Base-by-base conservation (phyloP, 2,113 vertebrate species). In the Rissa tridactyla region DNA sequence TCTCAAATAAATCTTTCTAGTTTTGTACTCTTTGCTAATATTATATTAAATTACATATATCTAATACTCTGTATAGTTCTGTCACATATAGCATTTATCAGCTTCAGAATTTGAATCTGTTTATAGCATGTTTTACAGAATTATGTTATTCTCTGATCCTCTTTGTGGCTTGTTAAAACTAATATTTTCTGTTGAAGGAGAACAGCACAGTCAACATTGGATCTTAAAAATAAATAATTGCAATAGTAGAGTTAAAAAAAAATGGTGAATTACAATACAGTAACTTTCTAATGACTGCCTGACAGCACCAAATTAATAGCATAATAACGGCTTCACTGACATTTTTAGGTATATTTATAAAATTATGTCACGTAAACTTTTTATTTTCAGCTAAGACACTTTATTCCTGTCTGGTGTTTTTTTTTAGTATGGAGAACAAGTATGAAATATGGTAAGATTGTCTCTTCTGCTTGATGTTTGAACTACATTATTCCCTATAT, bases 21-120 rank as follows among this genome's bases (percentile, higher is more conserved):
- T 77, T 78, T 89, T 90, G 38, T 87, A 72, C 19, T 92, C 75
- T 44, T 94, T 83, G 72, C 32, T 90, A 84, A 83, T 75, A 92
- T 51, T 29, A 81, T 58, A 55, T 94, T 62, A 51, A 69, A 76
- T 95, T 94, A 84, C 52, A 86, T 65, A 49, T 65, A 78, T 80
- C 12, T 93, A 93, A 92, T 68, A 90, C 12, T 68, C 18, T 84
- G 29, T 46, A 78, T 82, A 23, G 27, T 97, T 94, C 84, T 70
- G 38, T 91, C 57, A 88, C 34, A 58, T 14, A 66, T 62, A 93
- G 8, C 18, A 81, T 71, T 95, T 96, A 87, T 81, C 54, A 82
- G 2, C 26, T 81, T 80, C 72, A 76, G 47, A 27, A 88, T 70
- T 62, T 46, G 25, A 89, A 92, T 44, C 17, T 66, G 2, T 36